Percentiles rank a stretch among this genome's conserved stretches.
Conservation (phyloP, 2,113 vertebrate species). For the Cichladusa arquata region DNA sequence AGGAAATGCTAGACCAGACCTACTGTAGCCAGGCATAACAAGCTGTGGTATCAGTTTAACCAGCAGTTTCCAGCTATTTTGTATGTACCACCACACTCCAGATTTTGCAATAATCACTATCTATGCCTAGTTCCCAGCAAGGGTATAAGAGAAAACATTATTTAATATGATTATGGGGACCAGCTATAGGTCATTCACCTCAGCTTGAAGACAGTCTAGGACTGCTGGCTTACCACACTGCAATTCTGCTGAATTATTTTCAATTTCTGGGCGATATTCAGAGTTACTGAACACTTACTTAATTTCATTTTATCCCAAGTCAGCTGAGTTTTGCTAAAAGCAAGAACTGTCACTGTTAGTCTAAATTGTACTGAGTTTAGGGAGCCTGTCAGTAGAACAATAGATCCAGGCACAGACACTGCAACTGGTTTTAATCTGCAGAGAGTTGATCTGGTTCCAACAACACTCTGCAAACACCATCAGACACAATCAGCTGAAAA, state of each 20-base stretch:
- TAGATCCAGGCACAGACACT: not conserved
- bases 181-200: not conserved
- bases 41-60: not conserved
- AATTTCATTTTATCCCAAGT: not conserved
- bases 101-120: not conserved
- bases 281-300: conserved; percentile 13
- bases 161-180: not conserved
- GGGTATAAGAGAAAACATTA: not conserved
- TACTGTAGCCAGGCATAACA: not conserved
- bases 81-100: not conserved
- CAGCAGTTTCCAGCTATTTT: not conserved
- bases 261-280: not conserved
- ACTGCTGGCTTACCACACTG: not conserved
- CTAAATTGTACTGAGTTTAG: conserved; percentile 15
- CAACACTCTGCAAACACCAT: conserved; percentile 19
- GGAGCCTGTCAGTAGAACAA: conserved; percentile 56
- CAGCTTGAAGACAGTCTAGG: not conserved
- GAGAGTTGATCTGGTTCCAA: conserved; percentile 27
- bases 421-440: conserved; percentile 58
- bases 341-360: conserved; percentile 35
- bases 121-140: not conserved
- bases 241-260: not conserved
- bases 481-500: conserved; percentile 55
- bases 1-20: not conserved
- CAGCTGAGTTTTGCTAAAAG: conserved; percentile 55